Evolutionary conservation across 2,888 invertebrate species (phyloP), one percentile per base, ranked within the genome.

Genomic region (Cephus pulcher): DNA sequence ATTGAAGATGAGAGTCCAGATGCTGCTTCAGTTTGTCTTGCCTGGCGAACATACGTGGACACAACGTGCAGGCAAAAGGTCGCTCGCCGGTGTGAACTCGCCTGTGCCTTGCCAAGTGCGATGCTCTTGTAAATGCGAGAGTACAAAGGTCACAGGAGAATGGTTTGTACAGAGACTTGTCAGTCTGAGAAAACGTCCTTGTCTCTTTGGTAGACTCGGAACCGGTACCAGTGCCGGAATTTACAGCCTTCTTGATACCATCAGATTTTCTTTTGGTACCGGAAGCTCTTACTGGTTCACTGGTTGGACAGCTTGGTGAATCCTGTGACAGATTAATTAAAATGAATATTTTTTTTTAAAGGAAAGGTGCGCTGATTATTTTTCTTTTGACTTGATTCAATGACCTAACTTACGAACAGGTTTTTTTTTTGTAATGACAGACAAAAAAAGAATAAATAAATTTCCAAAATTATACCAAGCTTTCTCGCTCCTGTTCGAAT

Each of bases 21-120:
- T 95, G 95, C 84, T 95, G 94, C 81, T 95, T 94, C 85, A 95
- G 92, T 88, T 95, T 95, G 90, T 95, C 95, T 84, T 95, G 95
- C 79, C 95, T 92, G 34, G 95, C 95, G 92, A 95, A 95, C 84
- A 94, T 94, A 78, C 95, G 94, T 0, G 95, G 95, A 91, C 95
- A 95, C 82, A 94, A 93, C 84, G 93, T 93, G 90, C 95, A 95
- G 76, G 93, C 94, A 91, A 94, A 95, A 4, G 95, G 95, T 12
- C 95, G 92, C 91, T 95, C 95, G 79, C 95, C 95, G 0, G 95
- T 95, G 91, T 95, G 95, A 37, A 95, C 95, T 80, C 95, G 93
- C 83, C 94, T 93, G 89, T 95, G 95, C 1, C 95, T 93, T 73
- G 94, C 94, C 84, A 95, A 92, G 90, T 95, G 95, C 0, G 95